Evolutionary conservation across 64 coral and sea anemone genomes (phyloP), one percentile per base, ranked within the genome.

Genomic region (Montipora capricornis): DNA sequence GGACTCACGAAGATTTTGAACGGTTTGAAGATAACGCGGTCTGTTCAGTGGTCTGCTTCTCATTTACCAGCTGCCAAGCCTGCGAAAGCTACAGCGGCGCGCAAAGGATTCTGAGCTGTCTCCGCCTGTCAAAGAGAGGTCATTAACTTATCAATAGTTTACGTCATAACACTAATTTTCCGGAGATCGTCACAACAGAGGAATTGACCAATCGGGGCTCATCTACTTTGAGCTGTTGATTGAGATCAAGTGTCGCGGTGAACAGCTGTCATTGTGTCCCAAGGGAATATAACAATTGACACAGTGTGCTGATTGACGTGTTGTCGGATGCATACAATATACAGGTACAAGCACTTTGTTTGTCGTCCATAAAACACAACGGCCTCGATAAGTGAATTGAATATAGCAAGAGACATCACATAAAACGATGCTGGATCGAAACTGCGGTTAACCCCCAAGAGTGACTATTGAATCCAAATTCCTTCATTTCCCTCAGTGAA

Each of bases 71-170:
- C 62, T 86, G 82, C 64, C 45, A 71, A 86, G 66, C 66, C 82
- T 86, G 62, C 82, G 44, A 86, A 78, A 45, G 19, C 46, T 78
- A 78, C 12, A 8, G 47, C 76, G 76, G 82, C 82, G 82, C 82
- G 82, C 82, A 86, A 86, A 71, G 82, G 44, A 86, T 86, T 86
- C 44, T 71, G 46, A 73, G 19, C 90, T 70, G 82, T 84, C 87
- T 94, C 93, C 87, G 93, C 93, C 88, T 94, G 93, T 94, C 93
- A 95, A 90, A 75, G 89, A 95, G 87, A 90, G 88, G 93, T 95
- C 93, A 95, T 89, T 89, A 95, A 95, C 76, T 90, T 90, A 95
- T 90, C 89, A 95, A 95, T 90, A 53, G 89, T 51, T 50, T 95
- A 83, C 89, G 77, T 89, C 89, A 83, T 85, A 95, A 95, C 87